Evolutionary conservation across 2,113 vertebrate genomes (phyloP).

Genomic region (Mionectes macconnelli): DNA sequence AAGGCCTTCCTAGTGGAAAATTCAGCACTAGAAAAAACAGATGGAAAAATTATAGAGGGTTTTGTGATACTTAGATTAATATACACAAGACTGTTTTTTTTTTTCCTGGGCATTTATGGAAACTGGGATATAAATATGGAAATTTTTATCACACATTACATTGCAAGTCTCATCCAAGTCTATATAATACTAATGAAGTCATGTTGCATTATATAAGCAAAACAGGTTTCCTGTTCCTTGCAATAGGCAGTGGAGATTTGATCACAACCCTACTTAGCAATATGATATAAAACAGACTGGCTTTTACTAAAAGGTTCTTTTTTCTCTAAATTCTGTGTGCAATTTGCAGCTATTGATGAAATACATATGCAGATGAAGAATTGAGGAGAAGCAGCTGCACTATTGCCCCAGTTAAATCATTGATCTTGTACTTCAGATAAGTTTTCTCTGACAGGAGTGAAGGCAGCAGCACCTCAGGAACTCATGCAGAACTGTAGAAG

Average conservation of each 20-base stretch:
- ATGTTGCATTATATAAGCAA: background rate
- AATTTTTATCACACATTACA: background rate
- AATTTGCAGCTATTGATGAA: constrained; percentile 2
- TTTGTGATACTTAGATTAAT: background rate
- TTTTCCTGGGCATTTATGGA: background rate
- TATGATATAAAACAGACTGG: background rate
- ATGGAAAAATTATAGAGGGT: background rate
- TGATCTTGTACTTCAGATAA: background rate
- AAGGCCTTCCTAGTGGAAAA: background rate
- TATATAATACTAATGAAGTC: background rate
- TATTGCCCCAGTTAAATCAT: background rate
- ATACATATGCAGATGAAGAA: background rate
- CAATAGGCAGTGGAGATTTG: background rate
- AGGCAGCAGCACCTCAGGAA: background rate
- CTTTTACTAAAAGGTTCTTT: constrained; percentile 4
- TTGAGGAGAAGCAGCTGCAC: constrained; percentile 17
- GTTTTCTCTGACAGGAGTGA: background rate
- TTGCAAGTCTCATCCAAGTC: background rate
- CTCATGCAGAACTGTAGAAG: background rate
- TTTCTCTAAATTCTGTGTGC: background rate
- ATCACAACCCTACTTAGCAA: background rate
- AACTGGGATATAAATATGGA: background rate
- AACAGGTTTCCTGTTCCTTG: background rate
- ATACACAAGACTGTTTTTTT: background rate
- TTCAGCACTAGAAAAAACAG: background rate